Evolutionary conservation across 2,888 invertebrate genomes (phyloP).

Genomic region (Baccha elongata): DNA sequence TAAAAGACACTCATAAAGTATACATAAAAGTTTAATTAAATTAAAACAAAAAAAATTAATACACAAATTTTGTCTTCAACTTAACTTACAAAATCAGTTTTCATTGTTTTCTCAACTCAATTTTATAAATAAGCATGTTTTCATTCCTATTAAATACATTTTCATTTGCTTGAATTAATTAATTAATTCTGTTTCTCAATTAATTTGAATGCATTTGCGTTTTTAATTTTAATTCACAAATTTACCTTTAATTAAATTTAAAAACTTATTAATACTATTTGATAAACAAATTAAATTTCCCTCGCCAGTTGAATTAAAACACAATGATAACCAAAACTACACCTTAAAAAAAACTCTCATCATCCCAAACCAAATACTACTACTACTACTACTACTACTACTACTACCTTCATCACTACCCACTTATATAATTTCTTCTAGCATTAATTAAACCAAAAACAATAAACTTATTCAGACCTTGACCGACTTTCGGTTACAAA

Average conservation of each 20-base stretch:
- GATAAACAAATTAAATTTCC: conserved; percentile 23
- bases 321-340: conserved; percentile 49
- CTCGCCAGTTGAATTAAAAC: conserved; percentile 47
- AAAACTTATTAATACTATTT: conserved; percentile 17
- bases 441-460: conserved; percentile 22
- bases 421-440: conserved; percentile 41
- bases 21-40: too few relatives aligned
- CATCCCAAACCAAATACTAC: conserved; percentile 32
- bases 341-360: conserved; percentile 35
- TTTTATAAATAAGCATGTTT: conserved; percentile 1
- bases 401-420: conserved; percentile 70
- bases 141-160: neutral
- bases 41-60: neutral
- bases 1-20: too few relatives aligned
- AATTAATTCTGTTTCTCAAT: conserved; percentile 2
- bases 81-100: neutral
- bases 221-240: conserved; percentile 33
- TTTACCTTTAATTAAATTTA: conserved; percentile 24
- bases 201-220: neutral
- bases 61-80: neutral
- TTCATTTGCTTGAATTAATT: conserved; percentile 31
- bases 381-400: conserved; percentile 68
- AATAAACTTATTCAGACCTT: neutral
- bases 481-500: neutral
- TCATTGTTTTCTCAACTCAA: neutral